These are phyloP conservation scores for Odontothrips loti DNA, from an alignment of 2,888 invertebrate genomes.

Conservation along the genomic window DNA sequence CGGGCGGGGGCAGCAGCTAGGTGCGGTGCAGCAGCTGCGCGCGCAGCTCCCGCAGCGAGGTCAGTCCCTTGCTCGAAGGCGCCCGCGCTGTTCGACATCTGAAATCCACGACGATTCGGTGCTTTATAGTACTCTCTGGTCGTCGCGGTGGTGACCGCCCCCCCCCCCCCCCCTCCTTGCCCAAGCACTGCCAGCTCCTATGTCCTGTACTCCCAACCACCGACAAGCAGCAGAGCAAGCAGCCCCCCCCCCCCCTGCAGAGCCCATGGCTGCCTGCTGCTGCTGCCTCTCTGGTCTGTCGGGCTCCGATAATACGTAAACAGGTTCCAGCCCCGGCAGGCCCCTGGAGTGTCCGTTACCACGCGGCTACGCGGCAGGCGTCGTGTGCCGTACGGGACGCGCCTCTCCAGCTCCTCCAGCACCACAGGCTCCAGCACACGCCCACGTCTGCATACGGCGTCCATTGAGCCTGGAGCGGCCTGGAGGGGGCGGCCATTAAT, in stretches of 20 bases:
- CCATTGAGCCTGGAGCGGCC: not conserved
- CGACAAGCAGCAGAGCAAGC: too few relatives aligned
- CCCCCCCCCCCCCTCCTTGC: too few relatives aligned
- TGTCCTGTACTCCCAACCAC: too few relatives aligned
- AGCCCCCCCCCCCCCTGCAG: not conserved
- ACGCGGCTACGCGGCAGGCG: not conserved
- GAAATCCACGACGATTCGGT: too few relatives aligned
- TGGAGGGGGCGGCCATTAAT: not conserved
- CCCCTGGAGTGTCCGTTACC: not conserved
- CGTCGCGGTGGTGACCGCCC: too few relatives aligned
- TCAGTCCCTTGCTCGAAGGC: too few relatives aligned
- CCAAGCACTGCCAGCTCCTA: too few relatives aligned
- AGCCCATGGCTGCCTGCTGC: not conserved
- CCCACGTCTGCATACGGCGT: not conserved
- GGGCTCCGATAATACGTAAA: slow-evolving; percentile 9
- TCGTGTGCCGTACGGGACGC: not conserved
- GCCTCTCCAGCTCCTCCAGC: not conserved
- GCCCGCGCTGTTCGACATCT: too few relatives aligned
- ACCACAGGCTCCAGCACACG: not conserved
- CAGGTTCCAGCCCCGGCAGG: not conserved
- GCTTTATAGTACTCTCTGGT: too few relatives aligned
- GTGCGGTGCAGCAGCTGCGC: not conserved
- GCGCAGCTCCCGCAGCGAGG: too few relatives aligned
- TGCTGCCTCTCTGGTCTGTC: not conserved
- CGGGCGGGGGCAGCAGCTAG: not conserved